Conservation (phyloP, 2,113 vertebrate genomes). For the Daboia siamensis region DNA sequence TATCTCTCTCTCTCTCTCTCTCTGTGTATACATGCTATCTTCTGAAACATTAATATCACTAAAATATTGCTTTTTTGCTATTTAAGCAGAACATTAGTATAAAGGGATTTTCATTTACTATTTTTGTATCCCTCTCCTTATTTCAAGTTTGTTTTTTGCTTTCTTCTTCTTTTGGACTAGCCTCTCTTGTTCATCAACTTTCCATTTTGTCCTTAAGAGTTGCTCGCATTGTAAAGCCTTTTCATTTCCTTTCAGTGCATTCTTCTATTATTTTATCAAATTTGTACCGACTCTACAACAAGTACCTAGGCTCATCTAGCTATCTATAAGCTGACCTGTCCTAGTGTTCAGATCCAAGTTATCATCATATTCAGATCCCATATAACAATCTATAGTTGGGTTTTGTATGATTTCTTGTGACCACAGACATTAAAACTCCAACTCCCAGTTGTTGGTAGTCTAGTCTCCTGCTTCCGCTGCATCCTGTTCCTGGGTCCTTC, state of each 20-base stretch:
- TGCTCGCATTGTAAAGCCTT: background rate
- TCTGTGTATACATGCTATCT: background rate
- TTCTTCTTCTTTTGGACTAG: background rate
- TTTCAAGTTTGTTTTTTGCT: background rate
- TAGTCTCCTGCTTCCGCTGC: background rate
- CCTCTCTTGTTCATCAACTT: background rate
- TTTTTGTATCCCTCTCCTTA: background rate
- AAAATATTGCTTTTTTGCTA: background rate
- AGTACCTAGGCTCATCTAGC: background rate
- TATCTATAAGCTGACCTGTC: background rate
- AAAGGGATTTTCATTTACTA: background rate
- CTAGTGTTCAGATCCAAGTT: background rate
- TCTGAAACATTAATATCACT: background rate
- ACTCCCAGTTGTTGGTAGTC: background rate
- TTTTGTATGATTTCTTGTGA: background rate
- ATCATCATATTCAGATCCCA: background rate
- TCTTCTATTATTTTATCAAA: background rate
- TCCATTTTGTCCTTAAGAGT: background rate
- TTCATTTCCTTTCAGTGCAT: background rate
- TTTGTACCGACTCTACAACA: background rate
- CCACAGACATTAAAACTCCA: background rate
- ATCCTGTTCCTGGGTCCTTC: background rate
- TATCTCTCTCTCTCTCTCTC: background rate
- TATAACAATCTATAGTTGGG: background rate
- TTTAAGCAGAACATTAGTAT: background rate